Evolutionary conservation across 2,797 vertebrate genomes (phyloP).

Genomic region (Danio choprae): DNA sequence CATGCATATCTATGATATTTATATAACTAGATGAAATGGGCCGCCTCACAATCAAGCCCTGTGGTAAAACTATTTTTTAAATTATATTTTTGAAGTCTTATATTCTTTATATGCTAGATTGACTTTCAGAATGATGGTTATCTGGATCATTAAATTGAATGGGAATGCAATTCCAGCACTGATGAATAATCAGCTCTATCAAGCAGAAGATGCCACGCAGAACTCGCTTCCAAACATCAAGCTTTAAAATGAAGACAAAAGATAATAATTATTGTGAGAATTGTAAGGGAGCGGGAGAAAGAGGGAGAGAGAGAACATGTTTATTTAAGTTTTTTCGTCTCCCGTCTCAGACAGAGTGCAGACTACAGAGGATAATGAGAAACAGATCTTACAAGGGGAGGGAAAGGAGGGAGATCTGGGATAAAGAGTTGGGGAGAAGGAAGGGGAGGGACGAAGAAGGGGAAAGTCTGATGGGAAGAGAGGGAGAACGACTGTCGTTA

Average conservation of each 20-base stretch:
- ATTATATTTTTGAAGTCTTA: neutral
- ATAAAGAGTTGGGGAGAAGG: slow-evolving; percentile 52
- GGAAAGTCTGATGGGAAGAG: slow-evolving; percentile 35
- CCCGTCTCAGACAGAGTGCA: slow-evolving; percentile 83
- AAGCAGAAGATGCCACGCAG: neutral
- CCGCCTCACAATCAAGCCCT: neutral
- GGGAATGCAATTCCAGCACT: slow-evolving; percentile 8
- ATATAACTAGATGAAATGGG: slow-evolving; percentile 1
- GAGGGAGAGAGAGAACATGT: slow-evolving; percentile 68
- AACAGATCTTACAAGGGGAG: slow-evolving; percentile 76
- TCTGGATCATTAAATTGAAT: slow-evolving; percentile 6
- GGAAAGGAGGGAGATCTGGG: slow-evolving; percentile 59
- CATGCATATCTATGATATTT: slow-evolving; percentile 7
- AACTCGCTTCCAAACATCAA: neutral
- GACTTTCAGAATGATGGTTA: neutral
- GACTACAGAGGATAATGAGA: slow-evolving; percentile 84
- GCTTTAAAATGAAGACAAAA: slow-evolving; percentile 16
- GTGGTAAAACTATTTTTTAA: neutral
- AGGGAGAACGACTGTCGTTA: slow-evolving; percentile 65
- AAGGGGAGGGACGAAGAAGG: slow-evolving; percentile 35
- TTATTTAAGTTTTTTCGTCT: slow-evolving; percentile 84
- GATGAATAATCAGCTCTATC: slow-evolving; percentile 1
- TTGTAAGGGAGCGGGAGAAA: slow-evolving; percentile 32
- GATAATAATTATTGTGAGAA: slow-evolving; percentile 48
- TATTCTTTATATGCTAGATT: neutral